phyloP scores from a whole-genome alignment of 2,797 vertebrate species.

The Bryconaethiops microstoma region DNA sequence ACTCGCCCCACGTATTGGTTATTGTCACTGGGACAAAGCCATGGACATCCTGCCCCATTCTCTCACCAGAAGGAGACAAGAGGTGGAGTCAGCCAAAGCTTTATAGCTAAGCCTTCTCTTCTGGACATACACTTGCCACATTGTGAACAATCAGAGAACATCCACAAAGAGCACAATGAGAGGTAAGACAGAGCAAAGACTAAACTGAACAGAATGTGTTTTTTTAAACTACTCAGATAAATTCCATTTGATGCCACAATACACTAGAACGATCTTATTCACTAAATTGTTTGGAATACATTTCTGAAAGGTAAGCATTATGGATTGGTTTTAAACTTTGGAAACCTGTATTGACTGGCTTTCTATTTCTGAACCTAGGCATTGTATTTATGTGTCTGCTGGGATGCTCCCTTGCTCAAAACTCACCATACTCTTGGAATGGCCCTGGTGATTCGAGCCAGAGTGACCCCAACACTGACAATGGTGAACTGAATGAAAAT shows the following conservation, averaged over 20 bases:
- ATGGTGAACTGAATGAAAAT: conserved; percentile 57
- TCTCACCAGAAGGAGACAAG: conserved; percentile 17
- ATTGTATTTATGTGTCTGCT: conserved; percentile 68
- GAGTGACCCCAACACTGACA: not conserved
- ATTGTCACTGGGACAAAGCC: conserved; percentile 19
- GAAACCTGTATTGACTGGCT: not conserved
- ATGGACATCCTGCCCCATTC: not conserved
- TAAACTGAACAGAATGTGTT: too few species aligned
- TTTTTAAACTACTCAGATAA: not conserved
- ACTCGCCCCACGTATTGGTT: conserved; percentile 20
- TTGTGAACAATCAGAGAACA: conserved; percentile 15
- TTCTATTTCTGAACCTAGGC: conserved; percentile 54
- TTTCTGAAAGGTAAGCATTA: not conserved
- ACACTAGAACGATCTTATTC: not conserved
- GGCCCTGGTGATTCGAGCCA: not conserved
- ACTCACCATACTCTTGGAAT: conserved; percentile 48
- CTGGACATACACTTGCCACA: conserved; percentile 16
- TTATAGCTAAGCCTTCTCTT: conserved; percentile 47
- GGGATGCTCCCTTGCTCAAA: conserved; percentile 50
- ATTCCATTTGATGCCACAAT: not conserved
- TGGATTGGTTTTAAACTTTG: not conserved
- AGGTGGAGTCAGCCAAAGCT: conserved; percentile 47
- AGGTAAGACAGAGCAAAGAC: conserved; percentile 67
- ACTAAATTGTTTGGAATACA: not conserved
- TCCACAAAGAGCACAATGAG: conserved; percentile 66